These are phyloP conservation scores for Acanthaster planci DNA, from an alignment of 35 echinoderm and acorn worm species.

Conservation along the genomic window DNA sequence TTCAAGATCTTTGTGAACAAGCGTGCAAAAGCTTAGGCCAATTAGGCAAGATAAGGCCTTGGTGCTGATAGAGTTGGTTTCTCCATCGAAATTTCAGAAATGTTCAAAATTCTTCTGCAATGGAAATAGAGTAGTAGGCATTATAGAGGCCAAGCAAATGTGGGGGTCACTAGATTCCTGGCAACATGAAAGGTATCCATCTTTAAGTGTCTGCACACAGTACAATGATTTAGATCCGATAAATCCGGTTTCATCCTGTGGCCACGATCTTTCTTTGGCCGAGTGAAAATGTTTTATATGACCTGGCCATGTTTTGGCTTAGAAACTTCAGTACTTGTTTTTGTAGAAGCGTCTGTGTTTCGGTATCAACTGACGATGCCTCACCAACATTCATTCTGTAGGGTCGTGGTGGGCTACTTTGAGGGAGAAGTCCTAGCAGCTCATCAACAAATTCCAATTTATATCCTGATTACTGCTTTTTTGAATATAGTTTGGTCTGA, in stretches of 20 bases:
- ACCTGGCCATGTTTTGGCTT: constrained; percentile 48
- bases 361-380: constrained; percentile 31
- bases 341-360: no score
- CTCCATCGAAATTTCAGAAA: constrained; percentile 60
- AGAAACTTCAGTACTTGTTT: constrained; percentile 60
- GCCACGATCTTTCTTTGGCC: constrained; percentile 62
- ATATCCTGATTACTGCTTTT: constrained; percentile 52
- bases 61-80: constrained; percentile 38
- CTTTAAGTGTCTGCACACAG: constrained; percentile 81
- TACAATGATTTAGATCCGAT: no score
- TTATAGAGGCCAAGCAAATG: constrained; percentile 63
- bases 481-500: constrained; percentile 54
- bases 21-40: constrained; percentile 38
- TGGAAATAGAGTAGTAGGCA: constrained; percentile 78
- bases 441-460: constrained; percentile 61
- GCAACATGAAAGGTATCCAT: constrained; percentile 74
- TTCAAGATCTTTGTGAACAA: constrained; percentile 79
- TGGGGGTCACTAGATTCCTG: constrained; percentile 37
- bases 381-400: constrained; percentile 46
- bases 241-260: constrained; percentile 69
- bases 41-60: constrained; percentile 67
- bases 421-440: not conserved
- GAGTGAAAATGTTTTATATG: constrained; percentile 74
- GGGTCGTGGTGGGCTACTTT: constrained; percentile 25
- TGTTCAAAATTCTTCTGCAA: constrained; percentile 43